Conservation (phyloP, 2,888 invertebrate species). For the Drosophila greeni region DNA sequence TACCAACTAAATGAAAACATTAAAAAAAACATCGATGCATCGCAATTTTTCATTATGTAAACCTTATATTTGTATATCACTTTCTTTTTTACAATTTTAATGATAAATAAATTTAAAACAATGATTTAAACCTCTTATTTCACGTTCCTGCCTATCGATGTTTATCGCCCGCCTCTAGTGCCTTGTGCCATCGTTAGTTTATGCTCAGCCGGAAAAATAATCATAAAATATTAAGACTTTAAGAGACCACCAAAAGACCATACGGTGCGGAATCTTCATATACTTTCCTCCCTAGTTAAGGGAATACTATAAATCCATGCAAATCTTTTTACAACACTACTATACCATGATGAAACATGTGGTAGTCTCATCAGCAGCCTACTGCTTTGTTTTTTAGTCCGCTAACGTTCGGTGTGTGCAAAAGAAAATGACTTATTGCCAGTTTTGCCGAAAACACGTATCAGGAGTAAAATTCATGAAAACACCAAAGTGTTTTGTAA, state of each 20-base stretch:
- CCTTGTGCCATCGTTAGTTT: not conserved
- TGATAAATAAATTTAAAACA: not conserved
- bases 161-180: not conserved
- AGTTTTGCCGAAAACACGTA: not conserved
- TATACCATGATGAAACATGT: not conserved
- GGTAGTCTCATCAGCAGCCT: not conserved
- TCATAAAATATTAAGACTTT: no score
- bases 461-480: not conserved
- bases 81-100: no score
- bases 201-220: not conserved
- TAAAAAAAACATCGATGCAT: no score
- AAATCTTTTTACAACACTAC: not conserved
- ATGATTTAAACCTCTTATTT: not conserved
- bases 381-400: not conserved
- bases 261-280: not conserved
- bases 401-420: not conserved
- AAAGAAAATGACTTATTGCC: conserved; percentile 1
- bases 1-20: not conserved
- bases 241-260: no score
- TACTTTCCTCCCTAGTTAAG: not conserved
- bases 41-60: no score
- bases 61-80: no score
- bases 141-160: not conserved
- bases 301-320: not conserved
- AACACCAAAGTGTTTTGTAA: not conserved